Evolutionary conservation across 2,113 vertebrate genomes (phyloP).

Genomic region (Rhadina sibilatrix): DNA sequence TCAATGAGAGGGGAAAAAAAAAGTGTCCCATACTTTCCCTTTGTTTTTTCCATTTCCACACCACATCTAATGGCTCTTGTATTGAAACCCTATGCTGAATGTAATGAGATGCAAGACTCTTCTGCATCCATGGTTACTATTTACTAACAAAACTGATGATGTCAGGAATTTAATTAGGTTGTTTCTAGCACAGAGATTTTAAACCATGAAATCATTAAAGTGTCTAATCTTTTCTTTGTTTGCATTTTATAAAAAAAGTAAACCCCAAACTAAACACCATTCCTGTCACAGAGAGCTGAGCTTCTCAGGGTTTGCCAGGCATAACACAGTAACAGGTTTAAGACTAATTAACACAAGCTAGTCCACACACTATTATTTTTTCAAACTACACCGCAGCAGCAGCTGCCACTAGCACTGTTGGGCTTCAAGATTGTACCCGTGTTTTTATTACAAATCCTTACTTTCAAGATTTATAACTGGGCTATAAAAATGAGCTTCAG

Average conservation of each 20-base stretch:
- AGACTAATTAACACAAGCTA: slow-evolving; percentile 62
- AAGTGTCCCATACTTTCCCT: background rate
- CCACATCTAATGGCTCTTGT: slow-evolving; percentile 41
- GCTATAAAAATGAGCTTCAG: background rate
- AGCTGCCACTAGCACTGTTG: background rate
- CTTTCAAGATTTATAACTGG: background rate
- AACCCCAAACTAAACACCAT: slow-evolving; percentile 19
- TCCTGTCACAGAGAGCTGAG: slow-evolving; percentile 42
- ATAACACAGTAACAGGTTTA: slow-evolving; percentile 66
- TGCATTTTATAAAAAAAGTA: slow-evolving; percentile 40
- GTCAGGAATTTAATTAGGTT: slow-evolving; percentile 75
- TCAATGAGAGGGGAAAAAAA: background rate
- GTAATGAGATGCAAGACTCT: slow-evolving; percentile 68
- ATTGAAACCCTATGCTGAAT: slow-evolving; percentile 43
- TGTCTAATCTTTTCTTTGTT: slow-evolving; percentile 68
- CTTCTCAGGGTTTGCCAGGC: slow-evolving; percentile 38
- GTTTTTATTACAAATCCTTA: slow-evolving; percentile 7
- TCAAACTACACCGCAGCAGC: background rate
- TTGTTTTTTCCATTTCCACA: slow-evolving; percentile 55
- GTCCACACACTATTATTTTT: slow-evolving; percentile 27
- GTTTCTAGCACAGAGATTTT: slow-evolving; percentile 63
- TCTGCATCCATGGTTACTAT: slow-evolving; percentile 68
- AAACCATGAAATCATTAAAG: slow-evolving; percentile 68
- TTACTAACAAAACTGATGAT: slow-evolving; percentile 74
- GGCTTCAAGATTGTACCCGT: background rate